phyloP scores from a whole-genome alignment of 2,113 vertebrate species.

The Vulpes vulpes region DNA sequence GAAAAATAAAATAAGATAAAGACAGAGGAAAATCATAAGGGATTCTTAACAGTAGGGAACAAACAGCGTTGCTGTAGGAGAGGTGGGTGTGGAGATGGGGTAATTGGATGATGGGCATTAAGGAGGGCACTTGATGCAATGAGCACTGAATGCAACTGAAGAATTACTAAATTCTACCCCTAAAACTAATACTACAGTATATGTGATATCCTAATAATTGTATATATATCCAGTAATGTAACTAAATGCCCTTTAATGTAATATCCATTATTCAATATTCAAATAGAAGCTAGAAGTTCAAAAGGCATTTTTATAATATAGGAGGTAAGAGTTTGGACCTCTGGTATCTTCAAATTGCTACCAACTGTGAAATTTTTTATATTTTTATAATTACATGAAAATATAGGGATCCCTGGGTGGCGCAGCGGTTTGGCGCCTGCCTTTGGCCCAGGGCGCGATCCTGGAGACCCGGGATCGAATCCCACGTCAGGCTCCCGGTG shows the following conservation, averaged over 20 bases:
- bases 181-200: neutral
- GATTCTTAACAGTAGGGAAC: neutral
- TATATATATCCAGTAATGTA: neutral
- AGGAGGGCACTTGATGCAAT: neutral
- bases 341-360: neutral
- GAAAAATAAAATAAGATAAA: neutral
- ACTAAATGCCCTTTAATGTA: neutral
- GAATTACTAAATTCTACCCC: neutral
- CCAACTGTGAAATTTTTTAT: neutral
- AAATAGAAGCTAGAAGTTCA: slow-evolving; percentile 19
- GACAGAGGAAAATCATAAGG: neutral
- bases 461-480: no score
- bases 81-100: neutral
- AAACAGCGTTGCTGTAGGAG: neutral
- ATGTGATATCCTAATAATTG: neutral
- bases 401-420: no score
- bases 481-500: no score
- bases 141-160: neutral
- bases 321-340: neutral
- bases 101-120: neutral
- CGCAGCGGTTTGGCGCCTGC: no score
- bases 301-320: neutral
- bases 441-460: no score
- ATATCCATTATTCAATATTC: neutral
- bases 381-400: neutral